These are phyloP conservation scores for Nycticebus coucang DNA, from an alignment of 2,113 vertebrate genomes.

Conservation along the genomic window DNA sequence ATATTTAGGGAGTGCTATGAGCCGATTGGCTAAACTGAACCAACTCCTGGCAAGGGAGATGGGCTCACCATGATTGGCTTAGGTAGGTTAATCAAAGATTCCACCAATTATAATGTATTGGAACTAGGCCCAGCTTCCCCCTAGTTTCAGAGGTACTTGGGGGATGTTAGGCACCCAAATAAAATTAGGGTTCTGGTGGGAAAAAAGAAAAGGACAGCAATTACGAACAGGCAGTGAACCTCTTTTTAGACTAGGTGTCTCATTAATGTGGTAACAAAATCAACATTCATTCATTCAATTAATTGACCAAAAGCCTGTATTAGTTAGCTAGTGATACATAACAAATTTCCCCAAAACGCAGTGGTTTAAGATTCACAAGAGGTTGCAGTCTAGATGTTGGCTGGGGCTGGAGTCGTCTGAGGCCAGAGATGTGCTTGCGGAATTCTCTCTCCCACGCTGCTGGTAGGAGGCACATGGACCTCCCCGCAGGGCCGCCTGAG, in stretches of 20 bases:
- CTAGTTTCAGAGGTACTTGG: neutral
- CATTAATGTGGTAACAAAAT: neutral
- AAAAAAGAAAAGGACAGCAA: neutral
- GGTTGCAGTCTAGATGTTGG: neutral
- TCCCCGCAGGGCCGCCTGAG: neutral
- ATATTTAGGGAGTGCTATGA: neutral
- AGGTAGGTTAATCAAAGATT: neutral
- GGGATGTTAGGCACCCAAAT: neutral
- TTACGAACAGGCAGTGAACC: no score
- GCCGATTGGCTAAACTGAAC: neutral
- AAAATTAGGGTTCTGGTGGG: neutral
- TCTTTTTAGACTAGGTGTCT: neutral
- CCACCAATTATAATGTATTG: neutral
- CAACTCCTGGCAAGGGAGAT: neutral
- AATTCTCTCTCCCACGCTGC: neutral
- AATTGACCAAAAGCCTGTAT: neutral
- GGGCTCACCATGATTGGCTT: neutral
- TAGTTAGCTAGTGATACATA: neutral
- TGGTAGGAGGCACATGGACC: neutral
- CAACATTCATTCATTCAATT: neutral
- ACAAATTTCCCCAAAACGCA: neutral
- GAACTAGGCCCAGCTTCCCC: neutral
- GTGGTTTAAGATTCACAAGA: neutral
- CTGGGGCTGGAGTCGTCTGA: neutral
- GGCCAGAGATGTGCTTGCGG: neutral